A percentile compares a stretch with the other conserved stretches of the same genome.
These are phyloP conservation scores for Drosophila virilis DNA, from an alignment of 1,140 invertebrate species.

Conservation along the genomic window DNA sequence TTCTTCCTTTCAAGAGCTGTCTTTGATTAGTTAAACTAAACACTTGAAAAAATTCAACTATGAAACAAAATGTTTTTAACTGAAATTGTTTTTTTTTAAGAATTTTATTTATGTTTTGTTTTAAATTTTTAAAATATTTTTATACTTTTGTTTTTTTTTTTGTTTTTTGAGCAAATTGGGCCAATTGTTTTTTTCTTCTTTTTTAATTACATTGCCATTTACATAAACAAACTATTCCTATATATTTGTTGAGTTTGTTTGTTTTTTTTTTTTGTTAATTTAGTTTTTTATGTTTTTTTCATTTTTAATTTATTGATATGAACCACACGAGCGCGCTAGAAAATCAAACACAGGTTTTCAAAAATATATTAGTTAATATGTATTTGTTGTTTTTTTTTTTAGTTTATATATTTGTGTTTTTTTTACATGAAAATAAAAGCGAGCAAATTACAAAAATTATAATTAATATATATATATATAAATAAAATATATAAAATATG, in stretches of 20 bases:
- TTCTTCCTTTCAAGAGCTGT: conserved; percentile 42
- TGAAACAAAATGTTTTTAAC: conserved; percentile 27
- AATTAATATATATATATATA: conserved; percentile 28
- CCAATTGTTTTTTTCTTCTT: conserved; percentile 42
- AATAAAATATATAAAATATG: conserved; percentile 1
- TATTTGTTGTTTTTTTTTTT: conserved; percentile 12
- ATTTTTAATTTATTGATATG: conserved; percentile 52
- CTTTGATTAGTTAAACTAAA: conserved; percentile 72
- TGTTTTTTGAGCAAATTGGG: conserved; percentile 69
- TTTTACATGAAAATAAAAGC: conserved; percentile 30
- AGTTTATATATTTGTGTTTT: too few relatives aligned
- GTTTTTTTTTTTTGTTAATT: conserved; percentile 16
- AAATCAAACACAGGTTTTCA: conserved; percentile 24
- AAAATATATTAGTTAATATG: conserved; percentile 27
- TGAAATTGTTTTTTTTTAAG: conserved; percentile 13
- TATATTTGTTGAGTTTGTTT: conserved; percentile 21
- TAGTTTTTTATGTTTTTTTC: conserved; percentile 10
- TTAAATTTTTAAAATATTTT: too few relatives aligned
- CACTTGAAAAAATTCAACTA: conserved; percentile 69
- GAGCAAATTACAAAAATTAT: conserved; percentile 36
- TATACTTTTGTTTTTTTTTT: conserved; percentile 3
- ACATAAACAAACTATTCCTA: conserved; percentile 41
- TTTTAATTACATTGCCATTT: conserved; percentile 32
- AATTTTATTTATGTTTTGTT: conserved; percentile 23
- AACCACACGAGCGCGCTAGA: conserved; percentile 39